phyloP scores from a whole-genome alignment of 2,113 vertebrate genomes.

The Laticauda colubrina region DNA sequence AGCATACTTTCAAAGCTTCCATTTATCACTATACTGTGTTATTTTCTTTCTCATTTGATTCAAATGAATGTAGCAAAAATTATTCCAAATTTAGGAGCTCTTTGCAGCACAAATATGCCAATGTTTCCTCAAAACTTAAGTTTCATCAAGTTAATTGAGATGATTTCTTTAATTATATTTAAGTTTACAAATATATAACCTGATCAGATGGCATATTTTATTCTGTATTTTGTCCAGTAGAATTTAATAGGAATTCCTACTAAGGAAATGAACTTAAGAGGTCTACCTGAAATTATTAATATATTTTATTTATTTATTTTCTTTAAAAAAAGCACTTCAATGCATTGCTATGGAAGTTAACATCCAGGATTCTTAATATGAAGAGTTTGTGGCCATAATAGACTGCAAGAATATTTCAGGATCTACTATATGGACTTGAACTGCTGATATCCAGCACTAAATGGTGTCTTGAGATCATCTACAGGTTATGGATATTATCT shows the following conservation, averaged over 20 bases:
- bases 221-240: not conserved
- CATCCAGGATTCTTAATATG: not conserved
- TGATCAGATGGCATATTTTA: not conserved
- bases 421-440: not conserved
- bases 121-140: not conserved
- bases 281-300: not conserved
- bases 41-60: not conserved
- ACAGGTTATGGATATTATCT: conserved; percentile 19
- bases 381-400: not conserved
- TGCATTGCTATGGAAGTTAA: not conserved
- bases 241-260: not conserved
- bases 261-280: not conserved
- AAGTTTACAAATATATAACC: not conserved
- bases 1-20: not conserved
- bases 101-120: not conserved
- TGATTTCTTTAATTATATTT: not conserved
- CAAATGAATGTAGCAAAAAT: not conserved
- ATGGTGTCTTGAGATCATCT: conserved; percentile 11
- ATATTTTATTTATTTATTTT: not conserved
- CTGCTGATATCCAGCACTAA: conserved; percentile 6
- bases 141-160: not conserved
- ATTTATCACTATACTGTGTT: not conserved
- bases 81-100: not conserved
- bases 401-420: not conserved
- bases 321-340: not conserved